phyloP scores from a whole-genome alignment of 1,140 invertebrate species.

The Panagrolaimus sp. region DNA sequence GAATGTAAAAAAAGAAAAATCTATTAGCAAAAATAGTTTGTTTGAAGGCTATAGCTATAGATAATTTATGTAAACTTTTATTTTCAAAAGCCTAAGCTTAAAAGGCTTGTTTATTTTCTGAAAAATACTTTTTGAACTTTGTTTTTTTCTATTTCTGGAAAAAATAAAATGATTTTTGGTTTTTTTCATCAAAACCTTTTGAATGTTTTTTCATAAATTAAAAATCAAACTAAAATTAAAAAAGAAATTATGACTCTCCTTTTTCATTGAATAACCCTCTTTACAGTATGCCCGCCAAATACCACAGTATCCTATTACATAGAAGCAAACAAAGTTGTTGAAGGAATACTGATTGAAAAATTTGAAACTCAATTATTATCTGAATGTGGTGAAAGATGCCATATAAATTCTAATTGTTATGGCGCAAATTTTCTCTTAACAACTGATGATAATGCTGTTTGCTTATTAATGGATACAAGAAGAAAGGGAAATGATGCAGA shows the following conservation, averaged over 20 bases:
- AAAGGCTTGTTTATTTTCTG: no score
- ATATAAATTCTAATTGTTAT: background rate
- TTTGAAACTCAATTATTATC: constrained; percentile 1
- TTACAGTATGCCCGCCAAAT: constrained; percentile 8
- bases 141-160: no score
- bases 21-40: no score
- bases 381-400: background rate
- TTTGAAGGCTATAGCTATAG: no score
- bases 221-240: no score
- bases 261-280: background rate
- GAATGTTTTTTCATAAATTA: no score
- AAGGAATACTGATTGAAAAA: constrained; percentile 11
- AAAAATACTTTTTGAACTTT: no score
- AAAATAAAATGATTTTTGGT: background rate
- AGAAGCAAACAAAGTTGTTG: background rate
- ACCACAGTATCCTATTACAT: background rate
- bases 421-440: constrained; percentile 1
- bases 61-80: no score
- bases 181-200: background rate
- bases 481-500: constrained; percentile 1
- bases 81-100: no score
- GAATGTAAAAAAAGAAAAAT: no score
- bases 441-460: background rate
- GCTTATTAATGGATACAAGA: background rate
- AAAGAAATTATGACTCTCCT: background rate